Base-by-base conservation (phyloP, 2,113 vertebrate genomes). In the Coptodon rendalli region DNA sequence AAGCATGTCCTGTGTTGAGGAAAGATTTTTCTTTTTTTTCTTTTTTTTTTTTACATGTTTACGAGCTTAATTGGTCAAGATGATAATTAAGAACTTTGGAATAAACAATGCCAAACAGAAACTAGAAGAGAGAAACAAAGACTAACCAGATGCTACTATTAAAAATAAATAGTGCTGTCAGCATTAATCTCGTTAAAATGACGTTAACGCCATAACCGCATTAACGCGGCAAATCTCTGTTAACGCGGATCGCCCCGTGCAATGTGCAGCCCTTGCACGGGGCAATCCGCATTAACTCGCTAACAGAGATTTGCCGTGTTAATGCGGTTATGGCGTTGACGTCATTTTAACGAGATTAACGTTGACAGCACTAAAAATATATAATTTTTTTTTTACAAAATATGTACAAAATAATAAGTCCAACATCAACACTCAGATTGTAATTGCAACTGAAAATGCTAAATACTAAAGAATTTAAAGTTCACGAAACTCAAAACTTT, bases 291-390 rank as follows among this genome's bases (percentile, higher is more conserved):
- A 3, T 63, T 34, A 63, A 63, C 59, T 63, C 2, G 9, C 16
- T 63, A 19, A 19, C 9, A 34, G 16, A 63, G 59, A 34, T 34
- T 63, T 63, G 0, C 0, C 9, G 0, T 0, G 1, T 63, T 63
- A 63, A 63, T 63, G 29, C 3, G 6, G 2, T 34, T 19, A 63
- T 34, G 59, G 9, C 0, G 5, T 63, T 34, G 34, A 63, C 0
- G 1, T 63, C 1, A 63, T 63, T 59, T 29, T 29, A 16, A 59
- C 0, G 4, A 59, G 7, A 29, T 29, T 59, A 59, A 59, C 7
- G 13, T 9, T 5, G 59, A 63, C 59, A 19, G 16, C 29, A 63
- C 59, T 11, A 63, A 63, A 59, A 63, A 34, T 63, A 19, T 16
- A 10, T 2, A 17, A 9, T 9, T 59, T 19, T 61, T 0, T n/a